Percentiles rank a stretch among this genome's conserved stretches.
phyloP scores from a whole-genome alignment of 1,140 invertebrate genomes.

The Drosophila tristis region DNA sequence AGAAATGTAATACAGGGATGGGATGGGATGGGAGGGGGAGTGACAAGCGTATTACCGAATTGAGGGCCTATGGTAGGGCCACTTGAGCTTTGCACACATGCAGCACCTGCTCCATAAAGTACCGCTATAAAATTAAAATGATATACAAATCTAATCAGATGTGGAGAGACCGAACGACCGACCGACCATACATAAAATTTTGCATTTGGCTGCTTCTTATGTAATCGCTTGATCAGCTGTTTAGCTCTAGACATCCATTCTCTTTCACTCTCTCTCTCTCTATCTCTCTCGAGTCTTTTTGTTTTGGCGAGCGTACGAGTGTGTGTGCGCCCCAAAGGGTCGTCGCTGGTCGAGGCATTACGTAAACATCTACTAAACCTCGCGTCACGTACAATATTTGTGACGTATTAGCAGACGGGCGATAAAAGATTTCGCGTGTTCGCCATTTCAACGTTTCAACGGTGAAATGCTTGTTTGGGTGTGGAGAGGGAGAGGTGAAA shows the following conservation, averaged over 20 bases:
- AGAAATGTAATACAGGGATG: neutral
- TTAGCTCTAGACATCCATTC: constrained; percentile 11
- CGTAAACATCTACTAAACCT: constrained; percentile 44
- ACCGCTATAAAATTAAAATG: constrained; percentile 27
- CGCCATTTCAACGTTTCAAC: constrained; percentile 59
- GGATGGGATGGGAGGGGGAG: neutral
- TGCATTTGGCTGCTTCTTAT: constrained; percentile 42
- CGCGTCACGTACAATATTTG: constrained; percentile 44
- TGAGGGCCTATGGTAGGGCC: constrained; percentile 2
- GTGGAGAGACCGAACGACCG: neutral
- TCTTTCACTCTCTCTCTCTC: neutral
- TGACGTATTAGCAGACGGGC: constrained; percentile 69
- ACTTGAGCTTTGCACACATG: constrained; percentile 41
- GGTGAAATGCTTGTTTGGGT: no score
- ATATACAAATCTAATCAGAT: constrained; percentile 13
- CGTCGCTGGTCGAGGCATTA: constrained; percentile 51
- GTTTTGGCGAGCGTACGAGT: constrained; percentile 12
- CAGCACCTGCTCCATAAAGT: neutral
- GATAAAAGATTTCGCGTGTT: constrained; percentile 74
- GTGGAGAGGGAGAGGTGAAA: constrained; percentile 11
- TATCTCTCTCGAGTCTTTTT: constrained; percentile 4
- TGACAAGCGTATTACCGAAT: no score
- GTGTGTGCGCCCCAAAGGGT: constrained; percentile 11
- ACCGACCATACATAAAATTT: constrained; percentile 20
- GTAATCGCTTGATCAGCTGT: constrained; percentile 52